Evolutionary conservation across 2,888 invertebrate genomes (phyloP).

Genomic region (Amitus sp.): DNA sequence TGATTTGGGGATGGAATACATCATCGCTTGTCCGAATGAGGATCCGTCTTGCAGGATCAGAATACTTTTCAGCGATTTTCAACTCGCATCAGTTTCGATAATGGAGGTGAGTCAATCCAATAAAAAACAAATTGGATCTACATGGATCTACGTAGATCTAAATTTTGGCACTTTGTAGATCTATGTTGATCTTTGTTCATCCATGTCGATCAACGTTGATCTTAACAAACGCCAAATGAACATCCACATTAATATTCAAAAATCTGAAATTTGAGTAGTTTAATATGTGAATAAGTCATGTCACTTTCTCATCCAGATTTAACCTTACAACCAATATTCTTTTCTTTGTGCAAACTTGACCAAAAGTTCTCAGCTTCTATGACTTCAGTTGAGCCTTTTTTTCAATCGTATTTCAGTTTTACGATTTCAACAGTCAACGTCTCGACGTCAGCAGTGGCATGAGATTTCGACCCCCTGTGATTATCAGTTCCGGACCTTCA

Average conservation of each 20-base stretch:
- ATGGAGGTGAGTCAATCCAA: conserved; percentile 71
- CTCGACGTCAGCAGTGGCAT: conserved; percentile 74
- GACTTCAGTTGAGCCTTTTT: too few relatives aligned
- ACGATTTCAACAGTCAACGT: conserved; percentile 75
- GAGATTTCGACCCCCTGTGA: conserved; percentile 75
- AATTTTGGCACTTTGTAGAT: too few relatives aligned
- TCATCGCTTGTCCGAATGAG: conserved; percentile 70
- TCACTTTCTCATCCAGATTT: background rate
- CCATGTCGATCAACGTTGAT: too few relatives aligned
- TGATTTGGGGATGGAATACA: conserved; percentile 74
- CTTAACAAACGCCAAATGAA: too few relatives aligned
- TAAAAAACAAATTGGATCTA: too few relatives aligned
- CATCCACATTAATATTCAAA: too few relatives aligned
- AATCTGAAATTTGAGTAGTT: too few relatives aligned
- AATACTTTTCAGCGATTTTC: conserved; percentile 76
- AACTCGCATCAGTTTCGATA: conserved; percentile 73
- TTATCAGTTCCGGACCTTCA: conserved; percentile 73
- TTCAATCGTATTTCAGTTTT: conserved; percentile 67
- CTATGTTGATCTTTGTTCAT: too few relatives aligned
- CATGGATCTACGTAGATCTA: too few relatives aligned
- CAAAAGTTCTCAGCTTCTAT: background rate
- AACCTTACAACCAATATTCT: background rate
- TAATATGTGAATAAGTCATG: background rate
- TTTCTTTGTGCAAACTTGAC: background rate
- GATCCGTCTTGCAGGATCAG: conserved; percentile 69